phyloP scores from a whole-genome alignment of 2,113 vertebrate genomes.

The Megaceryle torquata region DNA sequence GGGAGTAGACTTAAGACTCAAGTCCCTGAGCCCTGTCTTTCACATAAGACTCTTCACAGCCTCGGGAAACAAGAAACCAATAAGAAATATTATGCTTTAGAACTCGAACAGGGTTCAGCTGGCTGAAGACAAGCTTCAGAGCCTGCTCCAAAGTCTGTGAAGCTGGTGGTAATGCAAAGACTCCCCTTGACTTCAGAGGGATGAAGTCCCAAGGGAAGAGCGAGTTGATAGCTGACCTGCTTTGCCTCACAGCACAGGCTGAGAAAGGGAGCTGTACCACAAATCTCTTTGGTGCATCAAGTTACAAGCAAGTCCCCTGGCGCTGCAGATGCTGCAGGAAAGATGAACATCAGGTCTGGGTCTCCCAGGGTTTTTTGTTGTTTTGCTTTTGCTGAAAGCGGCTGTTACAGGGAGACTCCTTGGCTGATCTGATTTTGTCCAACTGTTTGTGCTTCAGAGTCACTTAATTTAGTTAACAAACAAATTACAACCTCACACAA shows the following conservation, averaged over 20 bases:
- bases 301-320: not conserved
- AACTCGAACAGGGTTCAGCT: not conserved
- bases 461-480: not conserved
- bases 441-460: not conserved
- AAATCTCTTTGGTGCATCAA: not conserved
- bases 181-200: not conserved
- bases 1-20: not conserved
- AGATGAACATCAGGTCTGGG: not conserved
- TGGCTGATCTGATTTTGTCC: not conserved
- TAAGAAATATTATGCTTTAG: not conserved
- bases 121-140: not conserved
- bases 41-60: not conserved
- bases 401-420: not conserved
- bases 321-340: not conserved
- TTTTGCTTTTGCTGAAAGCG: constrained; percentile 21
- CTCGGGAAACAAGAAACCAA: not conserved
- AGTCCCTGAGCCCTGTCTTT: not conserved
- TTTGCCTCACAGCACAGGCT: not conserved
- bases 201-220: not conserved
- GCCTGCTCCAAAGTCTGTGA: not conserved
- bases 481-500: not conserved
- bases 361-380: not conserved
- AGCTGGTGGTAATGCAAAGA: not conserved
- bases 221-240: not conserved
- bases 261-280: not conserved